Evolutionary conservation across 2,797 vertebrate species (phyloP).

Genomic region (Acanthurus leucopareius): DNA sequence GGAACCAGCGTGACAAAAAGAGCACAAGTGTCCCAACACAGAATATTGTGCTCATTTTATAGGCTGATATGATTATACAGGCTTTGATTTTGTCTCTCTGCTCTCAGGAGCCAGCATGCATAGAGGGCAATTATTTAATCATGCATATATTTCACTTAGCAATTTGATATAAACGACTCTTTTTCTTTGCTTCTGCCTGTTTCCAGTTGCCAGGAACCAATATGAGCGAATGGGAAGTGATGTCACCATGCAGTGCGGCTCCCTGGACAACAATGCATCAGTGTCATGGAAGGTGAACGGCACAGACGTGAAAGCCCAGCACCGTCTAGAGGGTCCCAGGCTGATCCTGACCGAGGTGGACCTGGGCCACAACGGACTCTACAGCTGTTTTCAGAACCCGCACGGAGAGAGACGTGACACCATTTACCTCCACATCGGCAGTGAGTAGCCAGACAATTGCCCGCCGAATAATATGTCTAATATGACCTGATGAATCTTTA

Average conservation of each 20-base stretch:
- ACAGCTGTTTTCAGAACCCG: slow-evolving; percentile 95
- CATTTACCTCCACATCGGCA: slow-evolving; percentile 91
- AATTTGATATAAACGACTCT: neutral
- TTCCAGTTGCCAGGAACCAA: slow-evolving; percentile 87
- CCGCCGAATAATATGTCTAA: slow-evolving; percentile 21
- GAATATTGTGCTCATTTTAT: neutral
- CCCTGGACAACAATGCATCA: slow-evolving; percentile 88
- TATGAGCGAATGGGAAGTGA: slow-evolving; percentile 92
- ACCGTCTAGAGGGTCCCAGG: slow-evolving; percentile 87
- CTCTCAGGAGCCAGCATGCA: neutral
- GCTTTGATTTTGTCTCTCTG: slow-evolving; percentile 1
- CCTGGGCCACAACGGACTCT: slow-evolving; percentile 91
- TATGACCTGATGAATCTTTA: slow-evolving; percentile 39
- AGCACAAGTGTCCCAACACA: neutral
- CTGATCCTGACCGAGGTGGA: slow-evolving; percentile 89
- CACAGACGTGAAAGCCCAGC: slow-evolving; percentile 89
- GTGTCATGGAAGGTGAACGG: slow-evolving; percentile 97
- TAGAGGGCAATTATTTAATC: neutral
- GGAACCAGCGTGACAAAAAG: neutral
- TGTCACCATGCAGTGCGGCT: slow-evolving; percentile 94
- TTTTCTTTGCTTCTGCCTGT: slow-evolving; percentile 25
- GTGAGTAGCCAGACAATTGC: slow-evolving; percentile 86
- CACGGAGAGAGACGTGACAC: slow-evolving; percentile 93
- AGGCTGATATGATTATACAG: neutral
- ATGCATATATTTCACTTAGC: neutral